A percentile compares a stretch with the other conserved stretches of the same genome.
Evolutionary conservation across 2,888 invertebrate genomes (phyloP).

Genomic region (Dynastes maya): DNA sequence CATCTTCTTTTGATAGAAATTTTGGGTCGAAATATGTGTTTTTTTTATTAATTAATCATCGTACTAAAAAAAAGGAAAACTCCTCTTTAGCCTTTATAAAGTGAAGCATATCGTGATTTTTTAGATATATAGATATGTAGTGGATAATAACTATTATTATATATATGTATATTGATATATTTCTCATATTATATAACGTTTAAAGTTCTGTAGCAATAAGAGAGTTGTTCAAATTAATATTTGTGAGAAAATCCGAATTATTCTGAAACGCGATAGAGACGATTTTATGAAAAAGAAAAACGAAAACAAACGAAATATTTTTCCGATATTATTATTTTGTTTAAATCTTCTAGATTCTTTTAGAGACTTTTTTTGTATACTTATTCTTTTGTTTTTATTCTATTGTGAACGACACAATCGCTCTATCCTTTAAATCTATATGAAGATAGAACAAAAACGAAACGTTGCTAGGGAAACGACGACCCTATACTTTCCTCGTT

Average conservation of each 20-base stretch:
- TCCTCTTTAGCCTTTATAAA: conserved; percentile 4
- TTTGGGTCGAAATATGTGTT: too few species aligned
- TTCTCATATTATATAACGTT: conserved; percentile 1
- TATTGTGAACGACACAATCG: not conserved
- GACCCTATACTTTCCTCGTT: not conserved
- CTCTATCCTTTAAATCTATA: not conserved
- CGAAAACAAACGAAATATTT: not conserved
- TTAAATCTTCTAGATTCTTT: not conserved
- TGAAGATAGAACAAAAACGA: conserved; percentile 1
- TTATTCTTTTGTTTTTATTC: conserved; percentile 1
- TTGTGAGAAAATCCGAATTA: conserved; percentile 23
- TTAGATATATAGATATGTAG: conserved; percentile 37
- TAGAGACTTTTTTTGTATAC: not conserved
- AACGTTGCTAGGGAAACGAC: not conserved
- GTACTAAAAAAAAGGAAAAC: conserved; percentile 7
- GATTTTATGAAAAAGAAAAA: conserved; percentile 6
- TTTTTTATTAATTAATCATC: not conserved
- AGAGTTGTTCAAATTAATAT: not conserved
- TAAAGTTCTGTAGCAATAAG: conserved; percentile 11
- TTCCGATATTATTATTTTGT: conserved; percentile 1
- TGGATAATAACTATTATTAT: conserved; percentile 5
- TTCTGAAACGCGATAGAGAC: not conserved
- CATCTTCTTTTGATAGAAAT: too few species aligned
- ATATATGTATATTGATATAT: not conserved
- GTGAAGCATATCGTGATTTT: conserved; percentile 42